Evolutionary conservation across 2,797 vertebrate genomes (phyloP).

Genomic region (Sphaeramia orbicularis): DNA sequence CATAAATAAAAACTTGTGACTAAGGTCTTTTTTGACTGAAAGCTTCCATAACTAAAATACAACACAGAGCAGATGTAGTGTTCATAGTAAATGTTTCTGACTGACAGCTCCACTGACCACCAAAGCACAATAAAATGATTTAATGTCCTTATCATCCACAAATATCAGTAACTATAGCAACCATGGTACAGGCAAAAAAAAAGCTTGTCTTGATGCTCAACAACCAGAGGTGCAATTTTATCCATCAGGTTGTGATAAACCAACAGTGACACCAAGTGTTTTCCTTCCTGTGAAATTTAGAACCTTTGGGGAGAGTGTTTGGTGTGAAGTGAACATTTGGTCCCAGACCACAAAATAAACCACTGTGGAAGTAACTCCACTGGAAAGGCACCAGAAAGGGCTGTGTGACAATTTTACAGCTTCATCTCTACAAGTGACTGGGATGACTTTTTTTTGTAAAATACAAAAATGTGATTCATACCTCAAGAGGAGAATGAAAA

Average conservation of each 20-base stretch:
- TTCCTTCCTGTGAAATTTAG: constrained; percentile 34
- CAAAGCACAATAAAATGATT: constrained; percentile 23
- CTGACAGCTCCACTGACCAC: constrained; percentile 36
- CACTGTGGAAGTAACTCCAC: constrained; percentile 12
- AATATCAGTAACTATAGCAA: constrained; percentile 32
- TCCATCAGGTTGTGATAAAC: constrained; percentile 27
- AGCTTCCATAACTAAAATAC: constrained; percentile 17
- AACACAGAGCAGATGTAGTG: background rate
- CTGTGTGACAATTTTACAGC: constrained; percentile 18
- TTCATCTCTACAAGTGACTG: constrained; percentile 6
- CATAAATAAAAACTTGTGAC: background rate
- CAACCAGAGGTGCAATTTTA: constrained; percentile 31
- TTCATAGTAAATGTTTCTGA: constrained; percentile 23
- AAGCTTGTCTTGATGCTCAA: constrained; percentile 22
- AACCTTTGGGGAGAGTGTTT: constrained; percentile 1
- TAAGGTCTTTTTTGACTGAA: constrained; percentile 5
- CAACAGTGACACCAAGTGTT: constrained; percentile 21
- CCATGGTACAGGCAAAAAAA: background rate
- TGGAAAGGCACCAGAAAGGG: constrained; percentile 6
- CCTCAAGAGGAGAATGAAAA: constrained; percentile 7
- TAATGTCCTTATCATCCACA: constrained; percentile 31
- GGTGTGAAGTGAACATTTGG: constrained; percentile 34
- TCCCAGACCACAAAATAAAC: constrained; percentile 34
- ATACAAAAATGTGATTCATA: constrained; percentile 6
- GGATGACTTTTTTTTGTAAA: too few species aligned